These are phyloP conservation scores for Mastomys natalensis DNA, from an alignment of 2,113 vertebrate species.

Conservation along the genomic window DNA sequence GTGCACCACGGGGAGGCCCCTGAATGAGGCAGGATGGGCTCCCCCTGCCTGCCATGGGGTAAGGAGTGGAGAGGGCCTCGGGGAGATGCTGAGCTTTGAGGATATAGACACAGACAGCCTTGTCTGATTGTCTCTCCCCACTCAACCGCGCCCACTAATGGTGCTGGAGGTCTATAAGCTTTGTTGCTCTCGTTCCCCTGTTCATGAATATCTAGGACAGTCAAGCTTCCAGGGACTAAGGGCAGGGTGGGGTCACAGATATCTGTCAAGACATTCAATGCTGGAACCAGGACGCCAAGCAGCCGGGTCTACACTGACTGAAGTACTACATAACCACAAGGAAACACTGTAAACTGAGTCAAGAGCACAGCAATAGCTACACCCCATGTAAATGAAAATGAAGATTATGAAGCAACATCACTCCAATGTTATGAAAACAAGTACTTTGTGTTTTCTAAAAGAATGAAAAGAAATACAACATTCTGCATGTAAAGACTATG, in stretches of 20 bases:
- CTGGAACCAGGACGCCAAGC: conserved; percentile 40
- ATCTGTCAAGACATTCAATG: not conserved
- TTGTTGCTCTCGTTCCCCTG: not conserved
- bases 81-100: not conserved
- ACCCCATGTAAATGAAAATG: not conserved
- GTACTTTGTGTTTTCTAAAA: not conserved
- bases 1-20: fast-evolving
- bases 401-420: not conserved
- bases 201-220: not conserved
- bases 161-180: not conserved
- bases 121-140: not conserved
- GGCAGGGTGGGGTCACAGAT: not conserved
- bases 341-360: not conserved
- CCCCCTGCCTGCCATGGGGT: not conserved
- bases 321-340: not conserved
- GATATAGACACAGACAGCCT: not conserved
- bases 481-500: not conserved
- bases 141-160: not conserved
- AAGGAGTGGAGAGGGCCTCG: not conserved
- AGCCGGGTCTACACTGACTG: not conserved
- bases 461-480: conserved; percentile 34
- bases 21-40: not conserved
- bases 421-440: not conserved
- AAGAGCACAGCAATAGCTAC: not conserved
- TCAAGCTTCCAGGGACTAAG: conserved; percentile 31